These are phyloP conservation scores for Pseudolycoriella hygida DNA, from an alignment of 2,888 invertebrate species.

Conservation along the genomic window DNA sequence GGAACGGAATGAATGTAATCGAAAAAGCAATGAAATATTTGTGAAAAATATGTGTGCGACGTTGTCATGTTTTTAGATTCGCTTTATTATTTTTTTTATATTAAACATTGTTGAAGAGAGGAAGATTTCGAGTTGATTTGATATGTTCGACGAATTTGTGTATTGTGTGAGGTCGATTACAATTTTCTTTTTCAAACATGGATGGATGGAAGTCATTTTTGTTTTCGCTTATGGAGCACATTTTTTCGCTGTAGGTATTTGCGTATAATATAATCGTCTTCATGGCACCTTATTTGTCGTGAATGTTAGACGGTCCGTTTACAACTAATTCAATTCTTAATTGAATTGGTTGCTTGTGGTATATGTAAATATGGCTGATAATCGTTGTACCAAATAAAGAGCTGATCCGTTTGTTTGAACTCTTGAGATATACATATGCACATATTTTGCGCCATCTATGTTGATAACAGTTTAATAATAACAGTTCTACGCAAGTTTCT, in stretches of 20 bases:
- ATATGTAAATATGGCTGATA: conserved; percentile 2
- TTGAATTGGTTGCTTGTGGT: not conserved
- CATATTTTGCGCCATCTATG: not conserved
- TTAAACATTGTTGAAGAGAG: not conserved
- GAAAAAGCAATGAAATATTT: not conserved
- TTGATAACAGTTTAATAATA: not conserved
- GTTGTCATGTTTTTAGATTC: conserved; percentile 2
- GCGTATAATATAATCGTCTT: too few relatives aligned
- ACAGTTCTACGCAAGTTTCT: not conserved
- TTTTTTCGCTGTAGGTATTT: not conserved
- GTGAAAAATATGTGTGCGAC: not conserved
- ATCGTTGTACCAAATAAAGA: too few relatives aligned
- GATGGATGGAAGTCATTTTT: not conserved
- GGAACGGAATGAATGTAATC: conserved; percentile 4
- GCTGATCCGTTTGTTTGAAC: too few relatives aligned
- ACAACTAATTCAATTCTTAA: not conserved
- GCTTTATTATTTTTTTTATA: not conserved
- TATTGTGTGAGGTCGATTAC: conserved; percentile 4
- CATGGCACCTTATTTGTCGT: not conserved
- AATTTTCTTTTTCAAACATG: not conserved
- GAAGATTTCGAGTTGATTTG: not conserved
- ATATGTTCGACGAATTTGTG: not conserved
- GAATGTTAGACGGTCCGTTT: not conserved
- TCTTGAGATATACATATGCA: too few relatives aligned
- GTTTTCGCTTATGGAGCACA: not conserved